These are phyloP conservation scores for Otolemur garnettii DNA, from an alignment of 2,113 vertebrate species.

Conservation along the genomic window DNA sequence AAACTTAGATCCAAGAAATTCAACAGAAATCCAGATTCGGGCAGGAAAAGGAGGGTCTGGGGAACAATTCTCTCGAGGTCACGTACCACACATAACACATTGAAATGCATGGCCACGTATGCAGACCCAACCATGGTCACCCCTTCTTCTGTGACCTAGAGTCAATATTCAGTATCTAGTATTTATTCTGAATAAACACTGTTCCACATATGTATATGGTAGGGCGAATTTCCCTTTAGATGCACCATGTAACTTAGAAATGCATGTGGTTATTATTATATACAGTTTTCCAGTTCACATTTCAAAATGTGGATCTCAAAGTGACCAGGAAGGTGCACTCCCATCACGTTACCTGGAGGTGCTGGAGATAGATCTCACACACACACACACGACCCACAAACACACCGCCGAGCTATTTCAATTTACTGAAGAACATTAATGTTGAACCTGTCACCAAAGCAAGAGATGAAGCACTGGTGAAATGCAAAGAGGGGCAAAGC, in stretches of 20 bases:
- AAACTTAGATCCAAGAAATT: neutral
- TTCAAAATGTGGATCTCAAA: neutral
- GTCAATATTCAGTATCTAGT: neutral
- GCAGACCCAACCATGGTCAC: neutral
- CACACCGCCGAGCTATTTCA: neutral
- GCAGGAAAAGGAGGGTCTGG: neutral
- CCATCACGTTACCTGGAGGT: neutral
- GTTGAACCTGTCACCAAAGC: neutral
- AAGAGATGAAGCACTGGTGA: no score
- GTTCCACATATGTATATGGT: neutral
- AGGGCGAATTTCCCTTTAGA: neutral
- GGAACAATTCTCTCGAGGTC: neutral
- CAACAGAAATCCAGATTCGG: neutral
- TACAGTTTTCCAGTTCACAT: neutral
- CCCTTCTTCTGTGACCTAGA: neutral
- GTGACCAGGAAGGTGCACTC: neutral
- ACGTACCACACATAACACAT: neutral
- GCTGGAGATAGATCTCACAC: neutral
- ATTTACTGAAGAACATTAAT: neutral
- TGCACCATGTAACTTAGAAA: neutral
- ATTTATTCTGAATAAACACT: neutral
- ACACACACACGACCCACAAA: neutral
- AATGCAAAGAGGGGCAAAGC: neutral
- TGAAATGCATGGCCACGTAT: neutral
- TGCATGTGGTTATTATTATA: neutral